These are phyloP conservation scores for Alligator sinensis DNA, from an alignment of 2,113 vertebrate species.

Conservation along the genomic window DNA sequence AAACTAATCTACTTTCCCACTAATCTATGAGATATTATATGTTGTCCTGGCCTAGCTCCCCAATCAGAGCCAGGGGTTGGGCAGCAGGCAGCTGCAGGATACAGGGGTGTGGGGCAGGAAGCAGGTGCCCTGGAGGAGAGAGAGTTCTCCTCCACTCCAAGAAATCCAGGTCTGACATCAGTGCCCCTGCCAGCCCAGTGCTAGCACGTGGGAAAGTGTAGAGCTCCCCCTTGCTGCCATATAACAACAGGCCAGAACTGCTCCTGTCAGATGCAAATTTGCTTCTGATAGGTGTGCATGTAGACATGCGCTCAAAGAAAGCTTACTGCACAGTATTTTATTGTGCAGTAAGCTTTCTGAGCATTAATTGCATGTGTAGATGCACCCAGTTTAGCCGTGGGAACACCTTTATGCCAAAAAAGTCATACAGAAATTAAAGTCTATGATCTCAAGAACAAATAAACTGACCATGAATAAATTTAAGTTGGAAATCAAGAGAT, in stretches of 20 bases:
- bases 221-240: not conserved
- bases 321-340: no score
- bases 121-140: not conserved
- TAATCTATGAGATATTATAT: no score
- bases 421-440: not conserved
- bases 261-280: accelerated
- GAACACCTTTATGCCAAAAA: not conserved
- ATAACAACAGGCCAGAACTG: not conserved
- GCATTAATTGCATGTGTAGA: no score
- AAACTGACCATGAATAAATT: not conserved
- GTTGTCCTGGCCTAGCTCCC: no score
- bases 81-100: no score
- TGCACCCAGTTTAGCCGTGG: no score
- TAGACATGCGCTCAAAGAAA: no score
- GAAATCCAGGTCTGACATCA: not conserved
- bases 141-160: not conserved
- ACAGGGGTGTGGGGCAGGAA: no score
- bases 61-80: no score
- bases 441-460: not conserved
- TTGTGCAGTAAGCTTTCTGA: no score
- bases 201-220: accelerated
- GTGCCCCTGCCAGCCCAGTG: not conserved
- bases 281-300: accelerated
- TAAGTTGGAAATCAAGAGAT: no score
- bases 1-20: no score